Evolutionary conservation across 2,797 vertebrate genomes (phyloP).

Genomic region (Ctenopoma multispine): DNA sequence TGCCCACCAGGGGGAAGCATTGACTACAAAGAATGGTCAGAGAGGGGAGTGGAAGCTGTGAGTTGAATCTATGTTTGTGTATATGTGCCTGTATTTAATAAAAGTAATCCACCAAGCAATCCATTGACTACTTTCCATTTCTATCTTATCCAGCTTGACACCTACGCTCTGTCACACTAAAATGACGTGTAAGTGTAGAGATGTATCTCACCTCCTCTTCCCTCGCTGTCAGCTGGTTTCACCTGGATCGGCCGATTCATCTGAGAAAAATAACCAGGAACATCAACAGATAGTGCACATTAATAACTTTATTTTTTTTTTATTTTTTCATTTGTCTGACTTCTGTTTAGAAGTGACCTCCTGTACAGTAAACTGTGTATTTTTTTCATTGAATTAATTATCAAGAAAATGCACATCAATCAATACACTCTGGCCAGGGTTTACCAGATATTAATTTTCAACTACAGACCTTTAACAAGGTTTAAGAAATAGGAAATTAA

Average conservation of each 20-base stretch:
- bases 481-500: neutral
- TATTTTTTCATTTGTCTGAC: slow-evolving; percentile 12
- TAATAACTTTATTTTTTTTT: too few relatives aligned
- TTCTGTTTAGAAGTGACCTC: neutral
- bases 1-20: slow-evolving; percentile 77
- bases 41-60: slow-evolving; percentile 4
- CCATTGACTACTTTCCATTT: slow-evolving; percentile 40
- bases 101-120: slow-evolving; percentile 31
- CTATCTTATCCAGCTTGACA: slow-evolving; percentile 45
- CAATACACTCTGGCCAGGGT: neutral
- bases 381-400: neutral
- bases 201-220: slow-evolving; percentile 87
- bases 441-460: neutral
- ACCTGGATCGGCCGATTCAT: slow-evolving; percentile 94
- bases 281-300: slow-evolving; percentile 41
- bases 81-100: slow-evolving; percentile 18
- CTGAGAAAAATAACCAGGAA: slow-evolving; percentile 74
- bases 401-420: neutral
- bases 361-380: neutral
- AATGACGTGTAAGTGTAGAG: slow-evolving; percentile 5
- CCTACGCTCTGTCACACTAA: slow-evolving; percentile 20
- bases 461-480: neutral
- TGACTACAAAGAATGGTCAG: slow-evolving; percentile 34
- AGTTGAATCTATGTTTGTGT: slow-evolving; percentile 17
- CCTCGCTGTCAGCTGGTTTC: slow-evolving; percentile 92